Percentiles rank a stretch among this genome's conserved stretches.
Conservation (phyloP, 1,140 invertebrate species). For the Danaus plexippus region DNA sequence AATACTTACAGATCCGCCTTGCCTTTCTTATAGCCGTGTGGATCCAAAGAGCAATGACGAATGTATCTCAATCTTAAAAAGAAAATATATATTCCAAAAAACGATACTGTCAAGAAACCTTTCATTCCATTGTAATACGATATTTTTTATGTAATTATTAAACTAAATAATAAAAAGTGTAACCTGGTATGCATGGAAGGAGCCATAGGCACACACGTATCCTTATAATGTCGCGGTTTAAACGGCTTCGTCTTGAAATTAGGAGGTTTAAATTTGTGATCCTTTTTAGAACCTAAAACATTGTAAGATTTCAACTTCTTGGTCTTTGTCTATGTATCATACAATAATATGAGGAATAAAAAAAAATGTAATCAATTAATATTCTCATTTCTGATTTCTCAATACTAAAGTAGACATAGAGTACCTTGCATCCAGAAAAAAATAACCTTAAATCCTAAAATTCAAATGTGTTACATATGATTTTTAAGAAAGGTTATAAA, state of each 20-base stretch:
- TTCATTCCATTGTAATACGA: not conserved
- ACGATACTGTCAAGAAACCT: constrained; percentile 1
- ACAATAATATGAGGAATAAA: too few relatives aligned
- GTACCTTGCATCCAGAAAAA: too few relatives aligned
- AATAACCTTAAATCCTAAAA: too few relatives aligned
- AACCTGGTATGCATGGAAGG: constrained; percentile 60
- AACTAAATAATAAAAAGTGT: not conserved
- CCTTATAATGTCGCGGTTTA: constrained; percentile 39
- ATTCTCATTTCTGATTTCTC: too few relatives aligned
- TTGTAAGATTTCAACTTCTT: not conserved
- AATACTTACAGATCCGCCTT: too few relatives aligned
- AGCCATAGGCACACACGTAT: constrained; percentile 50
- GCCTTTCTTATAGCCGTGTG: constrained; percentile 5
- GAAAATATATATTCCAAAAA: constrained; percentile 1
- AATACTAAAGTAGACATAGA: too few relatives aligned
- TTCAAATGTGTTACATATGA: too few relatives aligned
- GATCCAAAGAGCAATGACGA: constrained; percentile 43
- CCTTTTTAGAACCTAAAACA: constrained; percentile 28
- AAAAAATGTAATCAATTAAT: too few relatives aligned
- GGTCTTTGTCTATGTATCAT: too few relatives aligned
- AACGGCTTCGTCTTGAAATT: constrained; percentile 49
- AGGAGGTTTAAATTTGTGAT: constrained; percentile 27
- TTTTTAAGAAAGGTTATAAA: too few relatives aligned
- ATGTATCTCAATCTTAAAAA: constrained; percentile 51
- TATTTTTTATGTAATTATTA: not conserved